A percentile compares a stretch with the other conserved stretches of the same genome.
Conservation (phyloP, 2,888 invertebrate species). For the Acronicta leporina region DNA sequence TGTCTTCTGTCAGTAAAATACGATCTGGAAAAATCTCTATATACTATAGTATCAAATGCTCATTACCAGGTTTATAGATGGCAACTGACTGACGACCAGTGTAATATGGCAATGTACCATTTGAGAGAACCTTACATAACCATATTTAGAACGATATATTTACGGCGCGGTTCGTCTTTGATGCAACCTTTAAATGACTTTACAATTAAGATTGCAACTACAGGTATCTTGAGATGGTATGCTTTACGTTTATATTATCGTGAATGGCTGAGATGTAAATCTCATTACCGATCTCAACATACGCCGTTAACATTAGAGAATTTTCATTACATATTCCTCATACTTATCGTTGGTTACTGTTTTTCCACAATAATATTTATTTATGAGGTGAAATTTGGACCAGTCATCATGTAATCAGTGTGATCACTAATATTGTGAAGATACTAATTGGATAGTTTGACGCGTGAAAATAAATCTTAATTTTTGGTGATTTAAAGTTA, state of each 20-base stretch:
- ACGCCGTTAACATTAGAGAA: constrained; percentile 41
- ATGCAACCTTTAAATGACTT: constrained; percentile 35
- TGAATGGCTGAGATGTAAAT: constrained; percentile 54
- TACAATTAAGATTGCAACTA: constrained; percentile 16
- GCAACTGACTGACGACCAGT: constrained; percentile 53
- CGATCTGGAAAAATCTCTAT: constrained; percentile 35
- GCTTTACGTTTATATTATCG: constrained; percentile 26
- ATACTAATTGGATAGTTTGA: too few relatives aligned
- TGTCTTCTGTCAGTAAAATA: constrained; percentile 56
- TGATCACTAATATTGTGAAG: neutral
- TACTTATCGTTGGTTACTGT: constrained; percentile 57
- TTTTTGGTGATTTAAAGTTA: too few relatives aligned
- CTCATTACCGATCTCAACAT: constrained; percentile 5
- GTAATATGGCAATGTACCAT: constrained; percentile 46
- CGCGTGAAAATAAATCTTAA: neutral
- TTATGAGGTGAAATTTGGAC: constrained; percentile 29
- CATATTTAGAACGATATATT: constrained; percentile 54
- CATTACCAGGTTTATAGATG: constrained; percentile 46
- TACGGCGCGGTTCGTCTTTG: constrained; percentile 65
- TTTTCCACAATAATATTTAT: constrained; percentile 56
- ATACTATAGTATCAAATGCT: constrained; percentile 50
- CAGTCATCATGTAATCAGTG: neutral
- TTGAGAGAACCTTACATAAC: constrained; percentile 46
- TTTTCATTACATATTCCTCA: constrained; percentile 45
- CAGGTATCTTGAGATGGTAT: constrained; percentile 54